phyloP scores from a whole-genome alignment of 2,113 vertebrate species.

The Phalacrocorax carbo region DNA sequence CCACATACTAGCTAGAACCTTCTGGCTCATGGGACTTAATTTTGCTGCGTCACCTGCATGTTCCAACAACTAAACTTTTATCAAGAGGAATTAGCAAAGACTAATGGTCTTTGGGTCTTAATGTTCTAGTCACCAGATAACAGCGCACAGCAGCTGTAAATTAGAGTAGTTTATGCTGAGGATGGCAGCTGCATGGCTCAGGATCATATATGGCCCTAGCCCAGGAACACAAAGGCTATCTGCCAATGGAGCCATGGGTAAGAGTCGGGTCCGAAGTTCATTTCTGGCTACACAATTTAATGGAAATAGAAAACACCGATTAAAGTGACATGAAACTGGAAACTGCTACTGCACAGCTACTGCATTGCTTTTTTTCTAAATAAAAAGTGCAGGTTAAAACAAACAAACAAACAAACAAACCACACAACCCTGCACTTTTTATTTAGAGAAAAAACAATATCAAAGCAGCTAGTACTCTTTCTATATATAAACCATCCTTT shows the following conservation, averaged over 20 bases:
- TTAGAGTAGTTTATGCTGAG: neutral
- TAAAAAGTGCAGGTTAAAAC: neutral
- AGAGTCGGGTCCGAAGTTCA: neutral
- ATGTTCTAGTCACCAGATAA: neutral
- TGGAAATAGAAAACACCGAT: neutral
- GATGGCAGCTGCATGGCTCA: neutral
- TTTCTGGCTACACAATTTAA: neutral
- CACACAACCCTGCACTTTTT: neutral
- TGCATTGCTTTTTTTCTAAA: neutral
- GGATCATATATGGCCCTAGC: neutral
- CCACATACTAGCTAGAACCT: neutral
- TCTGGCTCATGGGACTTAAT: neutral
- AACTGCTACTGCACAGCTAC: neutral
- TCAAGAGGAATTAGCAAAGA: neutral
- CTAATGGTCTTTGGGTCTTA: neutral
- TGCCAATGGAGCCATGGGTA: neutral
- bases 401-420: neutral
- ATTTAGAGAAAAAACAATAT: neutral
- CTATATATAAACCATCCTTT: constrained; percentile 16
- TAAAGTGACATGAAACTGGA: constrained; percentile 3
- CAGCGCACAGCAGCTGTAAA: neutral
- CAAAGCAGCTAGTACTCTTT: neutral
- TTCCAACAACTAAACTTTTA: neutral
- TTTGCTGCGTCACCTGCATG: neutral
- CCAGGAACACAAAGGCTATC: neutral